phyloP scores from a whole-genome alignment of 2,113 vertebrate species.

The Recurvirostra avosetta region DNA sequence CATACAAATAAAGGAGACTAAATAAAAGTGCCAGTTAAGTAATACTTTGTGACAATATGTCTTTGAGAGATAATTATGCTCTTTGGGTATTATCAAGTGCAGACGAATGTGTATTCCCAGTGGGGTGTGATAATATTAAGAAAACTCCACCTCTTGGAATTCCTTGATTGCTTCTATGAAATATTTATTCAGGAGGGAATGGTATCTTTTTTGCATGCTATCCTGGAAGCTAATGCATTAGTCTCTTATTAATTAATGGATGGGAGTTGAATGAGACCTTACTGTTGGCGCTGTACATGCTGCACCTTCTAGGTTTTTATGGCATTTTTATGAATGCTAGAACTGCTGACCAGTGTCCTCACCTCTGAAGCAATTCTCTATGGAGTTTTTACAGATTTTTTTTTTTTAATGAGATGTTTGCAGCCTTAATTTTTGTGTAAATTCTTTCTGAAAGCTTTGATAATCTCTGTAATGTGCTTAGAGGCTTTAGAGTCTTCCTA shows the following conservation, averaged over 20 bases:
- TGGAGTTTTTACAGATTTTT: neutral
- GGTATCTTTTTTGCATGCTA: neutral
- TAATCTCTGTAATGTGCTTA: neutral
- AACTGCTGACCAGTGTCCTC: neutral
- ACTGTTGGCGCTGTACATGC: neutral
- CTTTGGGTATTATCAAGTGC: neutral
- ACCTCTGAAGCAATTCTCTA: neutral
- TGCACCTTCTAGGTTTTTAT: neutral
- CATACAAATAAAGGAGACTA: neutral
- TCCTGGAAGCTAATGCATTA: neutral
- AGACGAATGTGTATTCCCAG: constrained; percentile 22
- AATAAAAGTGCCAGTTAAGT: neutral
- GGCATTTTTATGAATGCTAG: neutral
- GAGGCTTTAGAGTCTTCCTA: neutral
- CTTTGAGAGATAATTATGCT: constrained; percentile 30
- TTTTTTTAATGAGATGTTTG: neutral
- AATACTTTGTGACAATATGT: neutral
- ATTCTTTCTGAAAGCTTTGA: neutral
- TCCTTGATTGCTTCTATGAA: constrained; percentile 25
- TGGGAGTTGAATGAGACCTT: neutral
- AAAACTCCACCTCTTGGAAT: constrained; percentile 37
- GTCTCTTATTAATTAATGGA: neutral
- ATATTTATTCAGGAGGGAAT: constrained; percentile 1
- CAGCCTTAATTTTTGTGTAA: neutral
- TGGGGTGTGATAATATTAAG: neutral